These are phyloP conservation scores for Pteruthius melanotis DNA, from an alignment of 2,113 vertebrate species.

Conservation along the genomic window DNA sequence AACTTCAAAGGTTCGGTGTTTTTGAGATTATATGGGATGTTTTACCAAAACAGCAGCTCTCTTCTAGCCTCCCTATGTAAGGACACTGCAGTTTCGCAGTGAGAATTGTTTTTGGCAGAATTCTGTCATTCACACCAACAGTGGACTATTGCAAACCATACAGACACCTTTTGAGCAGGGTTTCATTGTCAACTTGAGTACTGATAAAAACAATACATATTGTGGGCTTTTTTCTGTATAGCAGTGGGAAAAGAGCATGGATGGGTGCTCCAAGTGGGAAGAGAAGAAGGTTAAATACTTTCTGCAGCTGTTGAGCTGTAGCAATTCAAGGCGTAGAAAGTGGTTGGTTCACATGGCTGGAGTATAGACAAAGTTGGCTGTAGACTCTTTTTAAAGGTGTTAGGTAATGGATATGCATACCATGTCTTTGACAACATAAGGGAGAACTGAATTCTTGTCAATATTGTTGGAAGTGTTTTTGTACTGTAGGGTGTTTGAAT, in stretches of 20 bases:
- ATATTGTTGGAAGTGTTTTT: background rate
- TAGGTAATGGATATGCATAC: background rate
- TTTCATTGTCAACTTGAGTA: background rate
- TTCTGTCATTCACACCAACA: background rate
- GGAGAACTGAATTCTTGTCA: background rate
- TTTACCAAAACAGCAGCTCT: background rate
- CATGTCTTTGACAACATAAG: background rate
- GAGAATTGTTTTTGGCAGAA: background rate
- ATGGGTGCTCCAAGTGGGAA: background rate
- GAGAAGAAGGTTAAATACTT: background rate
- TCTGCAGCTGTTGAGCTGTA: background rate
- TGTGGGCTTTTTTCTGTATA: background rate
- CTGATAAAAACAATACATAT: background rate
- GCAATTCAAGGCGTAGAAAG: background rate
- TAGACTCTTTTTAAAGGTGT: background rate
- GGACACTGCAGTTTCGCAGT: background rate
- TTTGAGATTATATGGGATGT: background rate
- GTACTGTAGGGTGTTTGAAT: accelerated
- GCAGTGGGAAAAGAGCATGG: background rate
- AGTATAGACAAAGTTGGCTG: background rate
- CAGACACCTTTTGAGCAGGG: background rate
- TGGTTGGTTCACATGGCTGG: background rate
- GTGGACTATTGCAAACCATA: background rate
- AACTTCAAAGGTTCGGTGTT: background rate
- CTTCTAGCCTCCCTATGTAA: background rate